Percentiles rank a stretch among this genome's conserved stretches.
phyloP scores from a whole-genome alignment of 2,888 invertebrate genomes.

The Orthosia gracilis region DNA sequence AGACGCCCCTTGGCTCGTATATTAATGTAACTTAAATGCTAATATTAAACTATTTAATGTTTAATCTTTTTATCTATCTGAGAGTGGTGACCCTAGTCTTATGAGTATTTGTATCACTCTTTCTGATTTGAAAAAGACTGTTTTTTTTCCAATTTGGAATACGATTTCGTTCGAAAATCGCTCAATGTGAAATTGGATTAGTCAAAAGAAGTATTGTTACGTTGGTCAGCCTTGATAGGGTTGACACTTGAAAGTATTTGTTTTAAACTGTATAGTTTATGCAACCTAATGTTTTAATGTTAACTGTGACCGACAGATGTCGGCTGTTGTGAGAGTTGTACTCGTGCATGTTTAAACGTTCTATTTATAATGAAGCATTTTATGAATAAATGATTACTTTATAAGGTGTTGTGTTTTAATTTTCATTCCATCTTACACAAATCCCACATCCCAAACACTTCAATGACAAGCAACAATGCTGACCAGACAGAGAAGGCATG shows the following conservation, averaged over 20 bases:
- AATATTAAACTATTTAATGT: constrained; percentile 76
- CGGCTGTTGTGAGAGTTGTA: constrained; percentile 78
- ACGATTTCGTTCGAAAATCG: constrained; percentile 60
- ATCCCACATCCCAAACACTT: too few species aligned
- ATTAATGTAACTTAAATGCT: constrained; percentile 72
- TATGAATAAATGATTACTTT: constrained; percentile 84
- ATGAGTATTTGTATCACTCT: constrained; percentile 77
- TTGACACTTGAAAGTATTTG: constrained; percentile 71
- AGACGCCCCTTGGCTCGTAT: constrained; percentile 77
- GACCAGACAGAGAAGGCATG: too few species aligned
- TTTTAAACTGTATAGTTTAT: constrained; percentile 74
- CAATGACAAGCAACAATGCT: neutral
- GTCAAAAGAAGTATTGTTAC: constrained; percentile 67
- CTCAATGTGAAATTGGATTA: constrained; percentile 67
- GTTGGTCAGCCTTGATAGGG: constrained; percentile 57
- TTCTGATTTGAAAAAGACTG: constrained; percentile 85
- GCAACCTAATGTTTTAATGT: constrained; percentile 78
- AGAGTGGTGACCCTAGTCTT: constrained; percentile 82
- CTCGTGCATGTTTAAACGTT: constrained; percentile 78
- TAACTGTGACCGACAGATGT: constrained; percentile 66
- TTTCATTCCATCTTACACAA: neutral
- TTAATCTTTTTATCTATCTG: constrained; percentile 74
- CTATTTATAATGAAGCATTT: constrained; percentile 89
- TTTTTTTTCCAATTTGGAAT: constrained; percentile 69
- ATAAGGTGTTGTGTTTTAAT: constrained; percentile 52